These are phyloP conservation scores for Hecatera dysodea DNA, from an alignment of 2,888 invertebrate genomes.

Conservation along the genomic window DNA sequence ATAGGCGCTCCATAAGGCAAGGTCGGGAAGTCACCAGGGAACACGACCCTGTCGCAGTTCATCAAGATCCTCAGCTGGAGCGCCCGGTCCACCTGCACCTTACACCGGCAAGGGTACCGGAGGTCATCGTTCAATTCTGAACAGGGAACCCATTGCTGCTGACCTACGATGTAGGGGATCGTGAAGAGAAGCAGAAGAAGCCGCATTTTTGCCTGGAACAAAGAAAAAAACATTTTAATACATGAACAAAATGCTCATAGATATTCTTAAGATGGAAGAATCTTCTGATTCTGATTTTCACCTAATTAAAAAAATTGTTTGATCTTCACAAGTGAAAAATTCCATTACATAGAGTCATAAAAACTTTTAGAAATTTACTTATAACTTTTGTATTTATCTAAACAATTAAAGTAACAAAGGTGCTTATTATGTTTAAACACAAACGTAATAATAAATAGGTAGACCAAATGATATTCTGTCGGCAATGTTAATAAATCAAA, in stretches of 20 bases:
- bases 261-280: background rate
- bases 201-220: conserved; percentile 80
- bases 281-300: background rate
- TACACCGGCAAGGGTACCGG: conserved; percentile 93
- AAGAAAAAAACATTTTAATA: background rate
- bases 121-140: conserved; percentile 94
- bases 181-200: conserved; percentile 78
- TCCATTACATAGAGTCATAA: too few relatives aligned
- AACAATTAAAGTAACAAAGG: too few relatives aligned
- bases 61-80: conserved; percentile 91
- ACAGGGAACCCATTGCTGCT: conserved; percentile 93
- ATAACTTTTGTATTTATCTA: too few relatives aligned
- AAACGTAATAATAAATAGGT: too few relatives aligned
- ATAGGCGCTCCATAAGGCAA: conserved; percentile 95
- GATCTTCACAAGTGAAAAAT: too few relatives aligned
- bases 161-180: conserved; percentile 75
- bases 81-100: conserved; percentile 88
- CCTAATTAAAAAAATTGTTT: too few relatives aligned
- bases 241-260: background rate
- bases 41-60: conserved; percentile 96
- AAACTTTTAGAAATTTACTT: too few relatives aligned
- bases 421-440: too few relatives aligned
- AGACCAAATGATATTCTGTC: too few relatives aligned
- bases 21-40: conserved; percentile 94
- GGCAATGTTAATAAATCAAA: too few relatives aligned